Conservation (phyloP, 2,888 invertebrate genomes). For the Philonicus albiceps region DNA sequence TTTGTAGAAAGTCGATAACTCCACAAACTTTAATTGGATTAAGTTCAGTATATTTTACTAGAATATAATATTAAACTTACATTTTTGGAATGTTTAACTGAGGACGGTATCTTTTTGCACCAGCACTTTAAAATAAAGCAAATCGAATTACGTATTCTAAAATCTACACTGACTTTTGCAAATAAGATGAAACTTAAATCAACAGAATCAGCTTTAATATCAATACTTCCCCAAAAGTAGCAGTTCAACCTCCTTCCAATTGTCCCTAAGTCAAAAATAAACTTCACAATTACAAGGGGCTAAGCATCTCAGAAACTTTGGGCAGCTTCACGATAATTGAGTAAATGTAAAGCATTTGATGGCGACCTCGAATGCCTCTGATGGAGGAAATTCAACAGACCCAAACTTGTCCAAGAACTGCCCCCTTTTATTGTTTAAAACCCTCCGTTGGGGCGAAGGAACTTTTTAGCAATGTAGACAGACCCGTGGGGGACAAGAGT, state of each 20-base stretch:
- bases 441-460: background rate
- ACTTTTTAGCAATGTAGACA: background rate
- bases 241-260: background rate
- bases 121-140: background rate
- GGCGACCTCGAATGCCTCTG: background rate
- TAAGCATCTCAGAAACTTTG: background rate
- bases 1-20: too few species aligned
- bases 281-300: background rate
- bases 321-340: background rate
- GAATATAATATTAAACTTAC: too few species aligned
- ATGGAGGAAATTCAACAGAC: background rate
- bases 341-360: background rate
- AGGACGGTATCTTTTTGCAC: too few species aligned
- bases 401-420: background rate
- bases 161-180: background rate
- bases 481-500: background rate
- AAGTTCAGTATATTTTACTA: too few species aligned
- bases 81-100: too few species aligned
- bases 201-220: background rate
- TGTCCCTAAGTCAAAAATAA: background rate
- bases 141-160: background rate
- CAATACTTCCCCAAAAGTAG: background rate
- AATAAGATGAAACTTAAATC: background rate
- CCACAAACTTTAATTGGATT: too few species aligned
- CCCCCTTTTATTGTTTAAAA: background rate